These are phyloP conservation scores for Linepithema humile DNA, from an alignment of 1,140 invertebrate species.

Conservation along the genomic window DNA sequence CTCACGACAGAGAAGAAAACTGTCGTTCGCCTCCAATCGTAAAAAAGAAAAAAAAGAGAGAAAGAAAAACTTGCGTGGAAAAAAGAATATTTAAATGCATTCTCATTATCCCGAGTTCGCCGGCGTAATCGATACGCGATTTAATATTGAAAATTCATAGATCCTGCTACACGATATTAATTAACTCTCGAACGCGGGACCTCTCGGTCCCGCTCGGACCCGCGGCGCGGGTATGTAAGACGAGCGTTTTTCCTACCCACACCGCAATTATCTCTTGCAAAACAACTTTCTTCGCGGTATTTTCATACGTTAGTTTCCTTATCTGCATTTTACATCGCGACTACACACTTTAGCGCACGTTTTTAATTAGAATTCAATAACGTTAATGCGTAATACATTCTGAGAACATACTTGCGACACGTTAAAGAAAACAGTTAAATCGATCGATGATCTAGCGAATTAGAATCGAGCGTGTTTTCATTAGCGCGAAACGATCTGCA, in stretches of 20 bases:
- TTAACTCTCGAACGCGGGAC: slow-evolving; percentile 6
- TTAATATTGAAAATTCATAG: background rate
- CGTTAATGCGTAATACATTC: background rate
- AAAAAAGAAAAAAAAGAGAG: too few relatives aligned
- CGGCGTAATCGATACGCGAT: too few relatives aligned
- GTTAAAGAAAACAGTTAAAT: background rate
- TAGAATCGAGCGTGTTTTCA: too few relatives aligned
- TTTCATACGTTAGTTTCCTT: slow-evolving; percentile 40
- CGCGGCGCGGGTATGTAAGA: slow-evolving; percentile 1
- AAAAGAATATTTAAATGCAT: too few relatives aligned
- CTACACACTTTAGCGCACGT: background rate
- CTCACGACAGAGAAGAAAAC: background rate
- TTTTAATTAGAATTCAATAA: background rate
- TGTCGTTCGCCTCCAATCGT: background rate
- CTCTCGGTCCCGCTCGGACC: background rate
- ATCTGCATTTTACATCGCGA: slow-evolving; percentile 21
- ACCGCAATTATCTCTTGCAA: slow-evolving; percentile 50
- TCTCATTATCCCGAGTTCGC: too few relatives aligned
- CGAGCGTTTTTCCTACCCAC: slow-evolving; percentile 44
- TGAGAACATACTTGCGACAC: background rate
- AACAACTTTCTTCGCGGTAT: slow-evolving; percentile 48
- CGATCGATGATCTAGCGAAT: too few relatives aligned
- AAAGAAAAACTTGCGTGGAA: too few relatives aligned
- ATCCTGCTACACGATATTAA: slow-evolving; percentile 20
- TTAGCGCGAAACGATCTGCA: too few relatives aligned